Conservation (phyloP, 2,888 invertebrate genomes). For the Tetramorium bicarinatum region DNA sequence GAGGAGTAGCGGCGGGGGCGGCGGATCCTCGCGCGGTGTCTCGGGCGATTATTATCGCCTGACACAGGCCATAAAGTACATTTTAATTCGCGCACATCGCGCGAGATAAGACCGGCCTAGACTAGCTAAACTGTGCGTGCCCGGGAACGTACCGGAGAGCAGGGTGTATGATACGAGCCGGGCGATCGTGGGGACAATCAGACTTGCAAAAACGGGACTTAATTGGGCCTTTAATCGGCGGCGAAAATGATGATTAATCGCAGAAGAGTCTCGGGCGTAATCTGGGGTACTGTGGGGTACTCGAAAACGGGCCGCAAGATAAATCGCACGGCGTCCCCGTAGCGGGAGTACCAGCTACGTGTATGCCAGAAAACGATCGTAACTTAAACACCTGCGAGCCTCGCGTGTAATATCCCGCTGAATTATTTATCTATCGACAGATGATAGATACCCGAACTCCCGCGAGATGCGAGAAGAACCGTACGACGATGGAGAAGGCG, state of each 20-base stretch:
- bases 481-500: slow-evolving; percentile 26
- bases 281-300: slow-evolving; percentile 48
- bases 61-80: slow-evolving; percentile 78
- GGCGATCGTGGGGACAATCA: slow-evolving; percentile 77
- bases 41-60: slow-evolving; percentile 73
- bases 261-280: slow-evolving; percentile 39
- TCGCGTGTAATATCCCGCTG: slow-evolving; percentile 18
- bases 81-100: slow-evolving; percentile 75
- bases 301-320: slow-evolving; percentile 50
- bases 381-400: slow-evolving; percentile 47
- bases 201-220: slow-evolving; percentile 82
- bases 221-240: slow-evolving; percentile 80
- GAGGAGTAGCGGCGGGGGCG: slow-evolving; percentile 35
- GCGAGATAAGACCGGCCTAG: slow-evolving; percentile 63
- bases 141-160: slow-evolving; percentile 19
- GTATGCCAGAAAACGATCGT: slow-evolving; percentile 62
- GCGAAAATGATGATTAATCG: slow-evolving; percentile 80
- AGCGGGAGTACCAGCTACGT: slow-evolving; percentile 34
- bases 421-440: slow-evolving; percentile 53
- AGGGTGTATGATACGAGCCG: not conserved
- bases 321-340: slow-evolving; percentile 41
- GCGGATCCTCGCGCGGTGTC: slow-evolving; percentile 36
- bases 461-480: slow-evolving; percentile 45
- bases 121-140: slow-evolving; percentile 50
- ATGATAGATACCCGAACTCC: slow-evolving; percentile 41